phyloP scores from a whole-genome alignment of 1,140 invertebrate species.

The Nymphalis io region DNA sequence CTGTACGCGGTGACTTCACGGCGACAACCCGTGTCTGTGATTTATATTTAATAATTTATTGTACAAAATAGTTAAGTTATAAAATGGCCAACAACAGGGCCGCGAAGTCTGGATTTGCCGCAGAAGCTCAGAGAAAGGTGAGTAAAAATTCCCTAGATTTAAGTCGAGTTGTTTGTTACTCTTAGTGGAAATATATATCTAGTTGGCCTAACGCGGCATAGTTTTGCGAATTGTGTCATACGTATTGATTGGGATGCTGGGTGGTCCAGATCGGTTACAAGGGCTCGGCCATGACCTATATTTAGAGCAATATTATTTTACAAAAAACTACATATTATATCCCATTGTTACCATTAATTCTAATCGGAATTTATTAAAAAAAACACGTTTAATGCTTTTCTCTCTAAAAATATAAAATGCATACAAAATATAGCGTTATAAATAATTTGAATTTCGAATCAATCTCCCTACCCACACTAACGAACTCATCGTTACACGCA shows the following conservation, averaged over 20 bases:
- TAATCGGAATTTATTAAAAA: not conserved
- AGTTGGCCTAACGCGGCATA: constrained; percentile 18
- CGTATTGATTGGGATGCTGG: constrained; percentile 74
- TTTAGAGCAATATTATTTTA: constrained; percentile 6
- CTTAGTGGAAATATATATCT: constrained; percentile 6
- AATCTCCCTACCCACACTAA: constrained; percentile 29
- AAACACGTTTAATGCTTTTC: no score
- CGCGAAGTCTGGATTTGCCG: constrained; percentile 96
- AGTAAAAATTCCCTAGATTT: constrained; percentile 50
- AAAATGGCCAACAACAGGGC: constrained; percentile 93
- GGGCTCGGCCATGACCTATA: constrained; percentile 74
- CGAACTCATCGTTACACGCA: constrained; percentile 10
- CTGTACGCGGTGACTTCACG: constrained; percentile 63
- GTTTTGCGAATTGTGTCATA: constrained; percentile 35
- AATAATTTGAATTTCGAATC: not conserved
- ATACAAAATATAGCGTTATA: no score
- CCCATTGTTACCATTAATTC: not conserved
- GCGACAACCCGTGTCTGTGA: constrained; percentile 66
- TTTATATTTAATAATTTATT: constrained; percentile 70
- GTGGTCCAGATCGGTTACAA: constrained; percentile 68
- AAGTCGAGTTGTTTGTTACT: not conserved
- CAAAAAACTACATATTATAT: not conserved
- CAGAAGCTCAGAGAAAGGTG: constrained; percentile 95
- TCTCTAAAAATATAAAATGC: no score
- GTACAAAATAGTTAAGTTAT: constrained; percentile 65